Evolutionary conservation across 2,113 vertebrate genomes (phyloP).

Genomic region (Tragelaphus scriptus): DNA sequence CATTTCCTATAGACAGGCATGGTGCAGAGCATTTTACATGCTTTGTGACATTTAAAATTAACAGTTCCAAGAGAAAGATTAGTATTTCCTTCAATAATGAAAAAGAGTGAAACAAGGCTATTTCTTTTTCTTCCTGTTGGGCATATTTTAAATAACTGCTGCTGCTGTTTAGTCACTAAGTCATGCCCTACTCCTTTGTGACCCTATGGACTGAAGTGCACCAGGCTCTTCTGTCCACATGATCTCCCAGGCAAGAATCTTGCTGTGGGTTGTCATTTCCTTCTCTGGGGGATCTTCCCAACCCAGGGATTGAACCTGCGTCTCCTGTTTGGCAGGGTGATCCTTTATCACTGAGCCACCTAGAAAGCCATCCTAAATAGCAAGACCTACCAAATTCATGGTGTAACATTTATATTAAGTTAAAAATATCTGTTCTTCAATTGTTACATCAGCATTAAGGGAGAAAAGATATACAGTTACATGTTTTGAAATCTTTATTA

Average conservation of each 20-base stretch:
- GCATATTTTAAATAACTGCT: background rate
- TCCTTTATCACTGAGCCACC: background rate
- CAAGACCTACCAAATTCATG: background rate
- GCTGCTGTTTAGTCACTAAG: background rate
- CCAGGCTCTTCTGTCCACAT: background rate
- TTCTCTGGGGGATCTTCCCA: background rate
- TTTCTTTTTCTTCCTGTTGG: background rate
- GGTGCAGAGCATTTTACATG: background rate
- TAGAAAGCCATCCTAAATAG: background rate
- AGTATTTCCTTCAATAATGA: background rate
- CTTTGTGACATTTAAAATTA: background rate
- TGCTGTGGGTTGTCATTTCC: background rate
- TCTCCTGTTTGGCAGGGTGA: background rate
- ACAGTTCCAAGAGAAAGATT: background rate
- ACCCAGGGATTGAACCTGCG: background rate
- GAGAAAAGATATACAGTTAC: background rate
- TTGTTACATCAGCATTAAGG: background rate
- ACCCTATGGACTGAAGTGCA: background rate
- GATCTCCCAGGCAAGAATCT: background rate
- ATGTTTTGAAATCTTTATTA: background rate
- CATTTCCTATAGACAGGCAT: background rate
- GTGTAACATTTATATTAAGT: background rate
- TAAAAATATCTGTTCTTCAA: background rate
- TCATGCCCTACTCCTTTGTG: background rate
- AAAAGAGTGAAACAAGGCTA: background rate